Percentiles rank a stretch among this genome's conserved stretches.
Conservation (phyloP, 1,140 invertebrate genomes). For the Maconellicoccus hirsutus region DNA sequence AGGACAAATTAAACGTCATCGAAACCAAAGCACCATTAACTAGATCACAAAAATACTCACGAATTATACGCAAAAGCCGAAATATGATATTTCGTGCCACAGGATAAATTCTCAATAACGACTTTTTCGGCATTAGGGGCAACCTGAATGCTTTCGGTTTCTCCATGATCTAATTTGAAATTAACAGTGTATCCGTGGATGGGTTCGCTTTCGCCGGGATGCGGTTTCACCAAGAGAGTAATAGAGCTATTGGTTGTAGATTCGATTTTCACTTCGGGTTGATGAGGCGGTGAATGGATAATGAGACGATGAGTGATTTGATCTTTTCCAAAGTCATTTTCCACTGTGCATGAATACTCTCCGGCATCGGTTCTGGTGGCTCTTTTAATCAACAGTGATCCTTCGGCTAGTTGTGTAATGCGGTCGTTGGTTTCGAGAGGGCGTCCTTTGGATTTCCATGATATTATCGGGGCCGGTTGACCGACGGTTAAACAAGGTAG, state of each 20-base stretch:
- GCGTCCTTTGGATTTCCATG: conserved; percentile 67
- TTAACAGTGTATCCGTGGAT: conserved; percentile 80
- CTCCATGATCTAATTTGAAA: conserved; percentile 84
- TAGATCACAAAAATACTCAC: conserved; percentile 39
- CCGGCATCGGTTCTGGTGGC: conserved; percentile 80
- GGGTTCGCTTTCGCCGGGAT: conserved; percentile 57
- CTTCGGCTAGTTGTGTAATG: conserved; percentile 71
- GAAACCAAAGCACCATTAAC: not conserved
- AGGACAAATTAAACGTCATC: not conserved
- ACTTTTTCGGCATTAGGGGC: conserved; percentile 62
- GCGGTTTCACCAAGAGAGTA: conserved; percentile 64
- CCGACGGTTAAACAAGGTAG: conserved; percentile 83
- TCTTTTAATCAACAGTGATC: conserved; percentile 77
- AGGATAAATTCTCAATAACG: conserved; percentile 73
- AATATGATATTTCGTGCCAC: conserved; percentile 82
- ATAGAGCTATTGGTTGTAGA: conserved; percentile 74
- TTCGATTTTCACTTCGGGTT: conserved; percentile 61
- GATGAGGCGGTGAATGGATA: conserved; percentile 74
- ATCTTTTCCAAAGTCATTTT: conserved; percentile 84
- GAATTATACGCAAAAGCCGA: conserved; percentile 83
- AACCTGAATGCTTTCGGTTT: conserved; percentile 78
- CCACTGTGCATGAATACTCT: conserved; percentile 81
- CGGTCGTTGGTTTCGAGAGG: conserved; percentile 57
- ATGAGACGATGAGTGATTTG: conserved; percentile 80
- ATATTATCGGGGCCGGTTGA: conserved; percentile 71